These are phyloP conservation scores for Notocelia uddmanniana DNA, from an alignment of 2,888 invertebrate species.

Conservation along the genomic window DNA sequence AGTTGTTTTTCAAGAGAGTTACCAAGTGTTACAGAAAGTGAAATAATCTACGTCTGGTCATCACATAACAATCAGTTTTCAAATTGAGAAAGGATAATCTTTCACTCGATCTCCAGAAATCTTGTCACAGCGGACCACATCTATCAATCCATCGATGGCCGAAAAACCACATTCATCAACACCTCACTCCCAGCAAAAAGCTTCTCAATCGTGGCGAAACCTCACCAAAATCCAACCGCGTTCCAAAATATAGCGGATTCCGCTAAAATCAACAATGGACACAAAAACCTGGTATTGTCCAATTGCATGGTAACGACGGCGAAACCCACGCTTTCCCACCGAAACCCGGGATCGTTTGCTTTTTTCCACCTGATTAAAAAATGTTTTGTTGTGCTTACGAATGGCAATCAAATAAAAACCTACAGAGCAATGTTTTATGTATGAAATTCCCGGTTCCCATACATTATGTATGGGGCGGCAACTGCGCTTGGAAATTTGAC, in stretches of 20 bases:
- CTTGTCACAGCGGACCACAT: constrained; percentile 12
- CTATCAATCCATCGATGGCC: constrained; percentile 27
- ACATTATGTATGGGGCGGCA: constrained; percentile 82
- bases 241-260: constrained; percentile 66
- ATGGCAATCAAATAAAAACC: constrained; percentile 83
- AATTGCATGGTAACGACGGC: constrained; percentile 67
- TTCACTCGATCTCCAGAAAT: constrained; percentile 2
- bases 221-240: constrained; percentile 59
- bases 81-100: not conserved
- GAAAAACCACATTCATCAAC: constrained; percentile 19
- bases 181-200: constrained; percentile 27
- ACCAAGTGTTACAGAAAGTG: not conserved
- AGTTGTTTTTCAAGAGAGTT: not conserved
- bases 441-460: constrained; percentile 75
- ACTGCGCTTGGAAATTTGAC: constrained; percentile 79
- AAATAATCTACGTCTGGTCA: not conserved
- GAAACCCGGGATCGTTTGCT: constrained; percentile 69
- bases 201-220: constrained; percentile 40
- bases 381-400: constrained; percentile 68
- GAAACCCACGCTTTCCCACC: constrained; percentile 77
- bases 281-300: constrained; percentile 71
- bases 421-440: constrained; percentile 84
- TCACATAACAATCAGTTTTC: not conserved
- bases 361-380: constrained; percentile 77
- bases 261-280: constrained; percentile 58